These are phyloP conservation scores for Sminthurides bifidus DNA, from an alignment of 1,140 invertebrate species.

Conservation along the genomic window DNA sequence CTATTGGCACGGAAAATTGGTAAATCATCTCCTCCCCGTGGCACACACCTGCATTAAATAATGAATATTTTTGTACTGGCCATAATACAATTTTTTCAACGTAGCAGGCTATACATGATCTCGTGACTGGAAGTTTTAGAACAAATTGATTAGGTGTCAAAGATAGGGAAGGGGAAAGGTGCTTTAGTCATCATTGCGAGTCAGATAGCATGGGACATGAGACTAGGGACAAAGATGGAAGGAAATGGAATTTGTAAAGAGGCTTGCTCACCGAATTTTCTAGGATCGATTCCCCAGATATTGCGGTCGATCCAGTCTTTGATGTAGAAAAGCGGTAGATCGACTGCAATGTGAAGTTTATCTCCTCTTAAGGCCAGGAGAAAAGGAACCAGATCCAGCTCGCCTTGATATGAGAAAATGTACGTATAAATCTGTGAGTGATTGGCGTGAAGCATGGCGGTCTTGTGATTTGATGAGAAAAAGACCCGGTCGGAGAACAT, in stretches of 20 bases:
- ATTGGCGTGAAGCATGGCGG: constrained; percentile 11
- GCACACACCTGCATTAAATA: constrained; percentile 12
- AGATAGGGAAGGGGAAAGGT: no score
- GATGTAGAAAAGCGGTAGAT: constrained; percentile 1
- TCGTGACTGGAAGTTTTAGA: background rate
- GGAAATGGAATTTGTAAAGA: background rate
- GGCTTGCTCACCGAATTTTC: background rate
- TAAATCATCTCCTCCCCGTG: constrained; percentile 19
- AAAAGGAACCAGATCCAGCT: constrained; percentile 11
- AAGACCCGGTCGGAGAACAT: constrained; percentile 21
- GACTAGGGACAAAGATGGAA: background rate
- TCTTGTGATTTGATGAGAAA: constrained; percentile 12
- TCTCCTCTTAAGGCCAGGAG: constrained; percentile 12
- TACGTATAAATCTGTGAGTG: constrained; percentile 13
- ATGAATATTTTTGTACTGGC: background rate
- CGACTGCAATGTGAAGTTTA: background rate
- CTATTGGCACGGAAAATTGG: constrained; percentile 18
- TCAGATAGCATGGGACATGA: background rate
- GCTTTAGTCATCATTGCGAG: no score
- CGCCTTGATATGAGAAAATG: constrained; percentile 7
- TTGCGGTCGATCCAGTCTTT: constrained; percentile 11
- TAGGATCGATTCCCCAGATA: constrained; percentile 4
- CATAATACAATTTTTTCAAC: background rate
- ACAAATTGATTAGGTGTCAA: background rate
- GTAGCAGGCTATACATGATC: background rate